phyloP scores from a whole-genome alignment of 2,797 vertebrate species.

The Labeo calbasu region DNA sequence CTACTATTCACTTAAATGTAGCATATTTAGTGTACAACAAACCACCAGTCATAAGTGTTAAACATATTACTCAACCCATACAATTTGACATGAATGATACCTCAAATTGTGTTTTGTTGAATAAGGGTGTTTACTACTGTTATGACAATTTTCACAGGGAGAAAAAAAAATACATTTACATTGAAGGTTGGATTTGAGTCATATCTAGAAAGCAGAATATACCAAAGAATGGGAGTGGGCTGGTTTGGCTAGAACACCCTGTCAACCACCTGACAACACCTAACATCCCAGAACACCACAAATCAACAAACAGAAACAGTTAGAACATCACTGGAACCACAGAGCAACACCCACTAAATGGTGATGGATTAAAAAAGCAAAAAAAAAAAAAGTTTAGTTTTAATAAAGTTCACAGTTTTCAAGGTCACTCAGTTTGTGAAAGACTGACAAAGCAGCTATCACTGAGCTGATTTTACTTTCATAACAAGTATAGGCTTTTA shows the following conservation, averaged over 20 bases:
- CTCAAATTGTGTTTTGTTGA: neutral
- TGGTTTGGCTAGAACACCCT: neutral
- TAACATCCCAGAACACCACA: neutral
- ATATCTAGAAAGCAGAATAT: constrained; percentile 10
- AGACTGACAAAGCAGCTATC: neutral
- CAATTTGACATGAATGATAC: neutral
- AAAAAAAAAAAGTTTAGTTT: neutral
- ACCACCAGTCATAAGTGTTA: neutral
- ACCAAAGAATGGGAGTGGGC: neutral
- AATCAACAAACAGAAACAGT: neutral
- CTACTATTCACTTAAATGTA: neutral
- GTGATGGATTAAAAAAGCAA: neutral
- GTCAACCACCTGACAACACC: neutral
- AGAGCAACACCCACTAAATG: neutral
- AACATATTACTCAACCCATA: neutral
- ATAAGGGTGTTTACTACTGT: neutral
- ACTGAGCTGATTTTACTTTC: constrained; percentile 1
- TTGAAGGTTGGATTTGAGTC: neutral
- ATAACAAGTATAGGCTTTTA: neutral
- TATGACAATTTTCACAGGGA: neutral
- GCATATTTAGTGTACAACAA: neutral
- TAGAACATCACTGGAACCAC: neutral
- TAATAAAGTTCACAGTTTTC: neutral
- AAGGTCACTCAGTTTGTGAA: constrained; percentile 3
- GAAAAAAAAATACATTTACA: neutral